These are phyloP conservation scores for Eilema caniola DNA, from an alignment of 2,888 invertebrate species.

Conservation along the genomic window DNA sequence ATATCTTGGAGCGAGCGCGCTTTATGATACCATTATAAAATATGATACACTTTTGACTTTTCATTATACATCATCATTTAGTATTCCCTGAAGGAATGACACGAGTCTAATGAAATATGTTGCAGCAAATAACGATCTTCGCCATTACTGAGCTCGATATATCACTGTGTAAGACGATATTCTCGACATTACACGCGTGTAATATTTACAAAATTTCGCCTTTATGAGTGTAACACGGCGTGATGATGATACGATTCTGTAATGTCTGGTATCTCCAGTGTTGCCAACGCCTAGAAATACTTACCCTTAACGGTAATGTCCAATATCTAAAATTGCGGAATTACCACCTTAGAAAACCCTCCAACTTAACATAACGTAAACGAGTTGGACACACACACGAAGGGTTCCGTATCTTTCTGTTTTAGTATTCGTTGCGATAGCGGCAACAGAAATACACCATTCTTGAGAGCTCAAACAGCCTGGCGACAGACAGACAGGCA, in stretches of 20 bases:
- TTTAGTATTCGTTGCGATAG: too few species aligned
- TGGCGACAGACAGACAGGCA: too few species aligned
- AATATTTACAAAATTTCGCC: not conserved
- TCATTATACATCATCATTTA: not conserved
- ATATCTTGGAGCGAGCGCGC: not conserved
- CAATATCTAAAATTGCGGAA: not conserved
- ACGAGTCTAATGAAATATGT: slow-evolving; percentile 24
- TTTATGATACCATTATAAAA: not conserved
- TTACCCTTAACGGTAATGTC: not conserved
- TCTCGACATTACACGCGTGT: not conserved
- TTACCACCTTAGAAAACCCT: not conserved
- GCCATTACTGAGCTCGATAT: not conserved
- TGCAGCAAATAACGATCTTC: slow-evolving; percentile 7
- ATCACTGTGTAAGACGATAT: not conserved
- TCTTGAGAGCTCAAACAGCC: too few species aligned
- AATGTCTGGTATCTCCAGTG: not conserved
- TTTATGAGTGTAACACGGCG: too few species aligned
- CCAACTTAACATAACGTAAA: too few species aligned
- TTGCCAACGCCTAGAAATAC: not conserved
- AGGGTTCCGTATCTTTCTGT: too few species aligned
- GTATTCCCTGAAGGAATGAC: slow-evolving; percentile 6
- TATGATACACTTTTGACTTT: slow-evolving; percentile 1
- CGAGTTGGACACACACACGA: too few species aligned
- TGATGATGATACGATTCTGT: not conserved
- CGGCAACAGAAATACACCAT: too few species aligned